These are phyloP conservation scores for Bradypodion ventrale DNA, from an alignment of 2,797 vertebrate species.

Conservation along the genomic window DNA sequence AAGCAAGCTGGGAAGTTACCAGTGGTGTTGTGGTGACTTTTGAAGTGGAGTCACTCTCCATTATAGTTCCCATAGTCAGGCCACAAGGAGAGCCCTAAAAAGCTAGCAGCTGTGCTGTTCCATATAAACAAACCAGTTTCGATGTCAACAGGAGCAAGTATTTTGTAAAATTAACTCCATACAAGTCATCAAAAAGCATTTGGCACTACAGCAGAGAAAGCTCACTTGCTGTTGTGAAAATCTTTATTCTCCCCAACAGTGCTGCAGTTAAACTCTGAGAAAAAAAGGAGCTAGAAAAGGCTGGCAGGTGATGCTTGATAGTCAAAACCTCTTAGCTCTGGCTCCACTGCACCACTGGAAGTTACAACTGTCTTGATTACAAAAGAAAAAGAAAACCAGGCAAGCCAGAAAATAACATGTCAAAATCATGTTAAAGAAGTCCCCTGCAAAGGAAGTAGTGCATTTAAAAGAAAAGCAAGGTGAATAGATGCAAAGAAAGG, in stretches of 20 bases:
- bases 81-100: neutral
- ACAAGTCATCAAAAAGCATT: neutral
- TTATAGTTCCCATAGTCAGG: neutral
- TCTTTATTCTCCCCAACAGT: neutral
- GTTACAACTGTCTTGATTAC: neutral
- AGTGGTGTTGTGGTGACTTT: neutral
- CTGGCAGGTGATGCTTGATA: neutral
- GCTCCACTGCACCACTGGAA: neutral
- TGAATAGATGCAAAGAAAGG: neutral
- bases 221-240: neutral
- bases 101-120: neutral
- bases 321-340: neutral
- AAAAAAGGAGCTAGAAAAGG: neutral
- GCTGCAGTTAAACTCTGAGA: neutral
- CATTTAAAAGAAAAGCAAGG: neutral
- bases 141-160: neutral
- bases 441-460: neutral
- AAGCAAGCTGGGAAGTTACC: constrained; percentile 23
- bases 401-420: constrained; percentile 37
- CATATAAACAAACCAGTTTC: neutral
- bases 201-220: neutral
- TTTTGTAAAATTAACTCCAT: neutral
- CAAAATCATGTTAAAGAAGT: constrained; percentile 2
- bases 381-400: neutral
- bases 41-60: neutral